Percentiles rank a stretch among this genome's conserved stretches.
phyloP scores from a whole-genome alignment of 2,113 vertebrate genomes.

The Anas platyrhynchos region DNA sequence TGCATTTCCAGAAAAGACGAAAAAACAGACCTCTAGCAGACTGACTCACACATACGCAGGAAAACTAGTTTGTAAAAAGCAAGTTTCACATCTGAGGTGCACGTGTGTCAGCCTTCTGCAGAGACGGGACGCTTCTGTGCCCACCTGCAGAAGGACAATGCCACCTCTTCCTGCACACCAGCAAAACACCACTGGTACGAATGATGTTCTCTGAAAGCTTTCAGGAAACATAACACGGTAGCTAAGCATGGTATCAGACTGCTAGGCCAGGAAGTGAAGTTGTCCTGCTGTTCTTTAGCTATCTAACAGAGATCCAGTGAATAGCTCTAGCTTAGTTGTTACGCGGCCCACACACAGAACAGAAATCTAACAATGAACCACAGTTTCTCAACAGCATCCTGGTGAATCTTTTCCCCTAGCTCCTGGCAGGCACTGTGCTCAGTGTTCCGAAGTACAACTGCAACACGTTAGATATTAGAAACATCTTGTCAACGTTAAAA shows the following conservation, averaged over 20 bases:
- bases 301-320: neutral
- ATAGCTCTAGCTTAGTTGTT: neutral
- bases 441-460: neutral
- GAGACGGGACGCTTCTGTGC: neutral
- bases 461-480: neutral
- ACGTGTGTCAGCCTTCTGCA: neutral
- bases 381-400: neutral
- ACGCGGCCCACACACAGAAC: neutral
- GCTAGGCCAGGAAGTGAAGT: neutral
- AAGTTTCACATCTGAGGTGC: neutral
- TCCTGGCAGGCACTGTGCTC: neutral
- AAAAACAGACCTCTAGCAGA: neutral
- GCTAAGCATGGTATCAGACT: neutral
- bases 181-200: fast-evolving
- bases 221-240: neutral
- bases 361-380: neutral
- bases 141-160: neutral
- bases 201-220: neutral
- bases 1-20: neutral
- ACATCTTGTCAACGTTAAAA: neutral
- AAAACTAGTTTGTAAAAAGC: neutral
- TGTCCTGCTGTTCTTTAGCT: neutral
- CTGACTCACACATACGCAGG: neutral
- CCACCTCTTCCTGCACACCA: neutral
- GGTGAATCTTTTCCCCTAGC: neutral